phyloP scores from a whole-genome alignment of 2,797 vertebrate species.

The Hemibagrus guttatus region DNA sequence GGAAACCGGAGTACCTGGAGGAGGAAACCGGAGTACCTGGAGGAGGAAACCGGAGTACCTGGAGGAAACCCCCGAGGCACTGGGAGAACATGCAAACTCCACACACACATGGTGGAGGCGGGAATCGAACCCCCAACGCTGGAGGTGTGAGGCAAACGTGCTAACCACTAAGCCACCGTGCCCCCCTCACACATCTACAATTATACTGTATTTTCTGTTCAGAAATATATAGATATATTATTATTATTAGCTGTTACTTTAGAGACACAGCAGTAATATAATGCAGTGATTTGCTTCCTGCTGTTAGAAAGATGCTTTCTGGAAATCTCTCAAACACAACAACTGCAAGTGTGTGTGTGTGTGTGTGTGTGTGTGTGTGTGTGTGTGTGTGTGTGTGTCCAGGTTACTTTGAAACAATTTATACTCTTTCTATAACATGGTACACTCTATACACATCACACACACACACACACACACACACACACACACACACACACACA shows the following conservation, averaged over 20 bases:
- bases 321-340: not conserved
- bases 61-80: too few relatives aligned
- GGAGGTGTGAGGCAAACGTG: too few relatives aligned
- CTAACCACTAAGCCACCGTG: too few relatives aligned
- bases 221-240: too few relatives aligned
- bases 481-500: conserved; percentile 9
- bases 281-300: not conserved
- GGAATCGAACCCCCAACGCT: too few relatives aligned
- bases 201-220: too few relatives aligned
- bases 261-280: not conserved
- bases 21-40: too few relatives aligned
- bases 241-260: not conserved
- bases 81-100: too few relatives aligned
- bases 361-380: not conserved
- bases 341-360: not conserved
- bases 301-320: not conserved
- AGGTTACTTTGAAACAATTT: not conserved
- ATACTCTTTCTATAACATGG: not conserved
- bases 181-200: too few relatives aligned
- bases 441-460: not conserved
- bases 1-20: too few relatives aligned
- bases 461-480: conserved; percentile 20
- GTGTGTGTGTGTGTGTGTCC: not conserved
- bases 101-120: too few relatives aligned
- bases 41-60: too few relatives aligned